Evolutionary conservation across 2,888 invertebrate genomes (phyloP).

Genomic region (Meteorus colon): DNA sequence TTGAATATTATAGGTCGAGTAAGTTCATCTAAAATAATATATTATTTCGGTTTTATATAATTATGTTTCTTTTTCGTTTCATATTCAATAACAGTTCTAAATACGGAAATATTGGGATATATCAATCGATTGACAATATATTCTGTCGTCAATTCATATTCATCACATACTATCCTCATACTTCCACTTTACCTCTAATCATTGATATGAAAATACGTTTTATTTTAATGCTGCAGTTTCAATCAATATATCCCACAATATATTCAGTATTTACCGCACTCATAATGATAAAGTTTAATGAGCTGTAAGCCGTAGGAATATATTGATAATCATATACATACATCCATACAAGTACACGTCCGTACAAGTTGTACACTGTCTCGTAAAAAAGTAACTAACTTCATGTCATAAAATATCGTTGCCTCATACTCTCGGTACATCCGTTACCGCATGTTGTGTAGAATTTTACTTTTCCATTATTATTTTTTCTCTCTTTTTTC

Average conservation of each 20-base stretch:
- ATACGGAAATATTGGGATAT: too few species aligned
- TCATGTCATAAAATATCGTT: constrained; percentile 42
- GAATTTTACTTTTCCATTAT: constrained; percentile 8
- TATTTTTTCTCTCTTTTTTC: neutral
- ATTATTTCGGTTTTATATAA: neutral
- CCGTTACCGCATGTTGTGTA: constrained; percentile 12
- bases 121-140: too few species aligned
- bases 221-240: neutral
- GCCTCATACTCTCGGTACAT: constrained; percentile 5
- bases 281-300: neutral
- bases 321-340: neutral
- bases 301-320: constrained; percentile 3
- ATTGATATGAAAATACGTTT: too few species aligned
- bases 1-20: neutral
- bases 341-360: neutral
- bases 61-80: neutral
- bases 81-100: neutral
- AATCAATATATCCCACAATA: neutral
- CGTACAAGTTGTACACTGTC: neutral
- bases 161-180: too few species aligned
- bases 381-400: constrained; percentile 45
- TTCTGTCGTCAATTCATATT: too few species aligned
- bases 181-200: too few species aligned
- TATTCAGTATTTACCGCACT: neutral
- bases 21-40: neutral